These are phyloP conservation scores for Hapalemur alaotrensis DNA, from an alignment of 2,797 vertebrate genomes.

Conservation along the genomic window DNA sequence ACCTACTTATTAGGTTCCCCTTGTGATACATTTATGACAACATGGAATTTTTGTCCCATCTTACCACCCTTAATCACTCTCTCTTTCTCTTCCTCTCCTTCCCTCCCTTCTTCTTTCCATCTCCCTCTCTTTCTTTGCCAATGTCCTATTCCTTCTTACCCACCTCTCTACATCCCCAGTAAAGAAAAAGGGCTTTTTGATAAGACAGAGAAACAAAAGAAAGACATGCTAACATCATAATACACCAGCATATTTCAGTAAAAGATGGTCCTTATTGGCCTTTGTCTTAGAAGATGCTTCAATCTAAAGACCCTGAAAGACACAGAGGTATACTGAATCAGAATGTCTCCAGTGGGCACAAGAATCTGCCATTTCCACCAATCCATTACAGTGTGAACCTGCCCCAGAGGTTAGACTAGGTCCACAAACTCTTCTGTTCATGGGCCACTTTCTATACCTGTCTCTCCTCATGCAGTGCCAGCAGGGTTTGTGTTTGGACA, in stretches of 20 bases:
- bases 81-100: background rate
- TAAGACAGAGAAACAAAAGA: background rate
- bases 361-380: background rate
- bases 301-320: background rate
- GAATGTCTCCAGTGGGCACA: background rate
- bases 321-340: background rate
- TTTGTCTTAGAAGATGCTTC: slow-evolving; percentile 21
- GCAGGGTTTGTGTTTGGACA: background rate
- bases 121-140: background rate
- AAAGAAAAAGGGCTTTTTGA: background rate
- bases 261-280: background rate
- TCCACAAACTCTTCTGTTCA: background rate
- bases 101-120: background rate
- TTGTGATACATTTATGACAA: background rate
- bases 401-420: background rate
- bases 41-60: background rate
- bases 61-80: background rate
- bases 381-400: background rate
- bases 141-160: background rate
- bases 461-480: background rate
- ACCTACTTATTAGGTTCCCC: background rate
- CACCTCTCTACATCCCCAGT: background rate
- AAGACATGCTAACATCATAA: background rate
- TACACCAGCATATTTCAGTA: background rate
- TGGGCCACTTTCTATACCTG: background rate